phyloP scores from a whole-genome alignment of 2,888 invertebrate species.

The Branchellion lobata region DNA sequence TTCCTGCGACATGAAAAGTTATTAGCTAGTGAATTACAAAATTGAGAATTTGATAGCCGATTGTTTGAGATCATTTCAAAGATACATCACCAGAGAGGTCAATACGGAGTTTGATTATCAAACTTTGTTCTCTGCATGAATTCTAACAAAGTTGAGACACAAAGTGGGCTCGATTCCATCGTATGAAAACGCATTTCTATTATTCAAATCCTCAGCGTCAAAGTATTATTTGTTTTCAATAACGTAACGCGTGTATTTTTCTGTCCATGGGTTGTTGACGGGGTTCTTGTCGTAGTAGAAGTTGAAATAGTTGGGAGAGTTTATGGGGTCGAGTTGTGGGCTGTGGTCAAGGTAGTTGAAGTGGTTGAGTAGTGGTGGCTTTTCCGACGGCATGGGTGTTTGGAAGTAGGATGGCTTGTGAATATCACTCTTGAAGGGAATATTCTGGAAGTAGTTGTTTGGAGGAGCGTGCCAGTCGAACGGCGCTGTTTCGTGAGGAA shows the following conservation, averaged over 20 bases:
- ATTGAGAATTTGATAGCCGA: no score
- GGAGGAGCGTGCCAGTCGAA: not conserved
- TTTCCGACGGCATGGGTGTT: not conserved
- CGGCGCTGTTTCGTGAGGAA: not conserved
- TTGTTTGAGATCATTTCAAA: no score
- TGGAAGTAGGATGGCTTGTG: not conserved
- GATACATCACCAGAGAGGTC: no score
- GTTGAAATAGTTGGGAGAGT: not conserved
- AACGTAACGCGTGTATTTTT: constrained; percentile 2
- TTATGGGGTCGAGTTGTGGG: constrained; percentile 2
- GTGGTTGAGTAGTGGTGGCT: not conserved
- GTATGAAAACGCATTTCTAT: no score
- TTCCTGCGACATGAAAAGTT: no score
- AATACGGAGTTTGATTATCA: no score
- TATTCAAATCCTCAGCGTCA: no score
- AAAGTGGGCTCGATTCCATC: no score
- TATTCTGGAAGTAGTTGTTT: constrained; percentile 14
- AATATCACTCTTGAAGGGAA: constrained; percentile 11
- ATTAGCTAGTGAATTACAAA: no score
- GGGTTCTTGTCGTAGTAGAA: constrained; percentile 18
- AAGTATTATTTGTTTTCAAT: constrained; percentile 19
- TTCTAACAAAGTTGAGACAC: no score
- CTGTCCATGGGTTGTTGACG: constrained; percentile 16
- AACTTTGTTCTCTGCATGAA: no score
- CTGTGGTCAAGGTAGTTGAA: constrained; percentile 12